Conservation (phyloP, 2,888 invertebrate genomes). For the Morpho achilles region DNA sequence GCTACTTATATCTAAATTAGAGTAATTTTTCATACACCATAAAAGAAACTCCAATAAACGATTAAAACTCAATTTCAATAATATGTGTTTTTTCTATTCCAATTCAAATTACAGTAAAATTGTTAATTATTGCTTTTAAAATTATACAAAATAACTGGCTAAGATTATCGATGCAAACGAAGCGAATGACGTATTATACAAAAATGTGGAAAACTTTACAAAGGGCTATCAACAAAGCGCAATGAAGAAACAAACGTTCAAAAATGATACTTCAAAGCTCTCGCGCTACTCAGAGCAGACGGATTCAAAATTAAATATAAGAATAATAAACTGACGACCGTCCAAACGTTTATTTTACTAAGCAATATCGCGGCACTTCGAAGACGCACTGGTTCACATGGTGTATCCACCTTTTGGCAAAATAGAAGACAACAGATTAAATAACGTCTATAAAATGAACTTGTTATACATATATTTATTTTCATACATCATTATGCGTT, state of each 20-base stretch:
- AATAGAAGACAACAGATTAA: neutral
- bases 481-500: too few relatives aligned
- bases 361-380: constrained; percentile 52
- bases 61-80: too few relatives aligned
- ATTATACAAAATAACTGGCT: too few relatives aligned
- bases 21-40: too few relatives aligned
- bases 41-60: too few relatives aligned
- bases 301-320: constrained; percentile 66
- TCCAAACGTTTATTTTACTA: constrained; percentile 47
- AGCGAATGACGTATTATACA: constrained; percentile 3
- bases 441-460: neutral
- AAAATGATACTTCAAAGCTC: constrained; percentile 50
- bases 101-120: too few relatives aligned
- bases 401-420: constrained; percentile 8
- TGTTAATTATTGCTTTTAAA: too few relatives aligned
- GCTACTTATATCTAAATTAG: too few relatives aligned
- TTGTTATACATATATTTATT: too few relatives aligned
- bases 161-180: neutral
- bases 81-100: too few relatives aligned
- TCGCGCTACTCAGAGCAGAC: constrained; percentile 50
- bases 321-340: constrained; percentile 60
- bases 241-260: constrained; percentile 20
- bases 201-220: constrained; percentile 20
- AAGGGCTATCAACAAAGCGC: constrained; percentile 27
- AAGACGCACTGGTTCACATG: constrained; percentile 45